phyloP scores from a whole-genome alignment of 2,888 invertebrate species.

The Cerceris rybyensis region DNA sequence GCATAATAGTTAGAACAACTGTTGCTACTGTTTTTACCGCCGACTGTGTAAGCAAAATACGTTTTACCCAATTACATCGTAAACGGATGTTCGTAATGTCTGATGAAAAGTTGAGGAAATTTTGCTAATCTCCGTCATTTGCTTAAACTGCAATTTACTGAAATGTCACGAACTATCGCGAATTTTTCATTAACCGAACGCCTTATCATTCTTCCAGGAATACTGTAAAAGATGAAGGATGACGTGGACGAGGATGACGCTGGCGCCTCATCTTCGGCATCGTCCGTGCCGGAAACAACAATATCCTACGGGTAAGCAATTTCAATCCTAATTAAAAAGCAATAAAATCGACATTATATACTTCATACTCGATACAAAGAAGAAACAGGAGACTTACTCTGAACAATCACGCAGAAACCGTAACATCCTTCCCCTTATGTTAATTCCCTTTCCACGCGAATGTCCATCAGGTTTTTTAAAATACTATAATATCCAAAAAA shows the following conservation, averaged over 20 bases:
- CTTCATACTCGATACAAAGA: too few species aligned
- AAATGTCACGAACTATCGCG: neutral
- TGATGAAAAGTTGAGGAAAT: neutral
- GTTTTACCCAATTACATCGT: neutral
- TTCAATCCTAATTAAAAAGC: neutral
- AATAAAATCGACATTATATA: neutral
- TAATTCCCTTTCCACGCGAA: too few species aligned
- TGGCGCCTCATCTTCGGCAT: slow-evolving; percentile 61
- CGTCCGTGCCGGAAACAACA: slow-evolving; percentile 64
- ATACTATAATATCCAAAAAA: neutral
- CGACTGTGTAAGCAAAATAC: neutral
- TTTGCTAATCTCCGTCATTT: too few species aligned
- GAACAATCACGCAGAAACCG: too few species aligned
- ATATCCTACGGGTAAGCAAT: slow-evolving; percentile 65
- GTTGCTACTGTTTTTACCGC: slow-evolving; percentile 3
- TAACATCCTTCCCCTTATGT: too few species aligned
- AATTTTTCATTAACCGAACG: slow-evolving; percentile 2
- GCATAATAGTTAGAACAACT: slow-evolving; percentile 15
- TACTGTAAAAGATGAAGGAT: slow-evolving; percentile 71
- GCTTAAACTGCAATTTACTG: too few species aligned
- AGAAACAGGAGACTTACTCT: too few species aligned
- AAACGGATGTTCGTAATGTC: slow-evolving; percentile 2
- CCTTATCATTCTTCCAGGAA: slow-evolving; percentile 49
- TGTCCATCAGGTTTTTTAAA: too few species aligned
- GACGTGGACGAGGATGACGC: slow-evolving; percentile 74